Evolutionary conservation across 2,113 vertebrate species (phyloP).

Genomic region (Sardina pilchardus): DNA sequence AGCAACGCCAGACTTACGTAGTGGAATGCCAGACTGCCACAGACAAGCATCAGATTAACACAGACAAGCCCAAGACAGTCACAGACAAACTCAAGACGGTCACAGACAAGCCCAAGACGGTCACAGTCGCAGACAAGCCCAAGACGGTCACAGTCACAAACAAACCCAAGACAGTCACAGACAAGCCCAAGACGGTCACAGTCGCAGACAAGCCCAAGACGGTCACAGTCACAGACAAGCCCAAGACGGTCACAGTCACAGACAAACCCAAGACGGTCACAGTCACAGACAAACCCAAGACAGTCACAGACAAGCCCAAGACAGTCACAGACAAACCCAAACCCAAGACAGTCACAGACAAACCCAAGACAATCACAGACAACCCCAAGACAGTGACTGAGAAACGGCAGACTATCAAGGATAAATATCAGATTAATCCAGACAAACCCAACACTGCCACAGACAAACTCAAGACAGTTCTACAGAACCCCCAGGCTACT

Average conservation of each 20-base stretch:
- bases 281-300: no score
- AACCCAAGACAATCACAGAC: not conserved
- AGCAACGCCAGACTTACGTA: not conserved
- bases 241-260: no score
- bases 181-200: not conserved
- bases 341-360: not conserved
- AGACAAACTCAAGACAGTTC: not conserved
- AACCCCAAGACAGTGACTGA: not conserved
- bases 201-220: no score
- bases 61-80: not conserved
- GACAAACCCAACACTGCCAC: not conserved
- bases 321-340: no score
- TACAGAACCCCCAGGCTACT: no score
- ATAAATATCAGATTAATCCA: not conserved
- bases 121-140: not conserved
- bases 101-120: not conserved
- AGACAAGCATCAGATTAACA: not conserved
- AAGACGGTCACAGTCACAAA: not conserved
- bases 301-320: no score
- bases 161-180: not conserved
- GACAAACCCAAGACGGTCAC: no score
- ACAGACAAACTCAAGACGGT: not conserved
- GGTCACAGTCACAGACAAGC: no score
- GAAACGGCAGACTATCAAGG: not conserved
- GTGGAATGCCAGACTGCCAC: not conserved